These are phyloP conservation scores for Trachymyrmex septentrionalis DNA, from an alignment of 1,140 invertebrate genomes.

Conservation along the genomic window DNA sequence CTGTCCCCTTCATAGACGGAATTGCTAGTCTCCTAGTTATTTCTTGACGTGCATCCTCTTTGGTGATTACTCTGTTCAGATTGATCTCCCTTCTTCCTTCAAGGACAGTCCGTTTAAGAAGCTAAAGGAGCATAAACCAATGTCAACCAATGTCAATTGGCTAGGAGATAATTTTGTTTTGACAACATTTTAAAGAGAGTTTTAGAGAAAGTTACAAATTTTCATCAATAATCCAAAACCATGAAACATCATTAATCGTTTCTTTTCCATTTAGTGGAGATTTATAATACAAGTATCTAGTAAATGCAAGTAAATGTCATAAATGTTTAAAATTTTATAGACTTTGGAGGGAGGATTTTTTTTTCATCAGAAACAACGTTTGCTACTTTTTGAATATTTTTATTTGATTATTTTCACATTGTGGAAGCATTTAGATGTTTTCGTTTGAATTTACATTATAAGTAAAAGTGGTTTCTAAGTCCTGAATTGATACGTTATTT, in stretches of 20 bases:
- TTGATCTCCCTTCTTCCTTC: neutral
- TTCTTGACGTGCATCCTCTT: slow-evolving; percentile 33
- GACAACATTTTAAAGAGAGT: neutral
- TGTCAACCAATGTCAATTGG: too few species aligned
- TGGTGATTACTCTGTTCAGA: neutral
- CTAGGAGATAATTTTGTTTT: neutral
- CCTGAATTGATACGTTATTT: slow-evolving; percentile 1
- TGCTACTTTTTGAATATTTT: neutral
- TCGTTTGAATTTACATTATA: neutral
- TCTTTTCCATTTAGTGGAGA: neutral
- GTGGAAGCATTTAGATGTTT: neutral
- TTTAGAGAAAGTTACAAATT: neutral
- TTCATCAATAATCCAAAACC: too few species aligned
- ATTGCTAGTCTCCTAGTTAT: slow-evolving; percentile 17
- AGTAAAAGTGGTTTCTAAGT: neutral
- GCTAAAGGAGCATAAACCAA: neutral
- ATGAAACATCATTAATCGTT: too few species aligned
- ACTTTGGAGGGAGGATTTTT: neutral
- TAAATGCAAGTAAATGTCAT: neutral
- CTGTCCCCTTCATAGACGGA: neutral
- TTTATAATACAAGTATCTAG: too few species aligned
- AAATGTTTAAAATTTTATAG: neutral
- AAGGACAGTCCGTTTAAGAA: neutral
- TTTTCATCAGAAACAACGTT: neutral
- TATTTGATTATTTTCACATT: neutral